phyloP scores from a whole-genome alignment of 2,113 vertebrate genomes.

The Prinia subflava region DNA sequence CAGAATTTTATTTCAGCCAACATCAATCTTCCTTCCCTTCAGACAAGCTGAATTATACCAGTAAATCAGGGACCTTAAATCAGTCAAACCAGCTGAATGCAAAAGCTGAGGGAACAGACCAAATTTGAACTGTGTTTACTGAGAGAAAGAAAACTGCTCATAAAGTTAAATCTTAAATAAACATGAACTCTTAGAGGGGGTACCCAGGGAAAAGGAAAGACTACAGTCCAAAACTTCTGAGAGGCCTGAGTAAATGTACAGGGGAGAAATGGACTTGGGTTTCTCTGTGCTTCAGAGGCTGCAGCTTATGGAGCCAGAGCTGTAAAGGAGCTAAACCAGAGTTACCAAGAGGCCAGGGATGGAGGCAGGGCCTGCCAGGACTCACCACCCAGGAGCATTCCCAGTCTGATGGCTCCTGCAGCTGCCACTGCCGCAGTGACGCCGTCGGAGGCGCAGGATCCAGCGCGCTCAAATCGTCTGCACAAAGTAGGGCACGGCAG shows the following conservation, averaged over 20 bases:
- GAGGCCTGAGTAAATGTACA: neutral
- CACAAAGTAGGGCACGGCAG: neutral
- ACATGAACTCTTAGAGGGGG: neutral
- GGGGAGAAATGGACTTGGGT: neutral
- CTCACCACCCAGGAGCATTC: neutral
- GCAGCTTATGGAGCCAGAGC: neutral
- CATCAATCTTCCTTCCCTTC: constrained; percentile 7
- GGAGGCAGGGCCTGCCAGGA: accelerated
- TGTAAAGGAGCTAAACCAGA: neutral
- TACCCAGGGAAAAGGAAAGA: neutral
- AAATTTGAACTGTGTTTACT: neutral
- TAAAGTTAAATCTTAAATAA: constrained; percentile 12
- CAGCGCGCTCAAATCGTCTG: neutral
- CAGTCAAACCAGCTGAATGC: constrained; percentile 2
- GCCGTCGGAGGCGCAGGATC: neutral
- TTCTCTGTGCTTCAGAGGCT: neutral
- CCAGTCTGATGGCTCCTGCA: neutral
- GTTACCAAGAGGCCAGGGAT: neutral
- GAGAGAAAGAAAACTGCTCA: constrained; percentile 27
- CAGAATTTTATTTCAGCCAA: constrained; percentile 23
- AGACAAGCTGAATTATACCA: neutral
- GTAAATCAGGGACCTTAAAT: neutral
- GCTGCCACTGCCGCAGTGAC: neutral
- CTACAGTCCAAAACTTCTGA: neutral
- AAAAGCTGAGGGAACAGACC: constrained; percentile 1